Evolutionary conservation across 2,113 vertebrate species (phyloP).

Genomic region (Notothenia rossii): DNA sequence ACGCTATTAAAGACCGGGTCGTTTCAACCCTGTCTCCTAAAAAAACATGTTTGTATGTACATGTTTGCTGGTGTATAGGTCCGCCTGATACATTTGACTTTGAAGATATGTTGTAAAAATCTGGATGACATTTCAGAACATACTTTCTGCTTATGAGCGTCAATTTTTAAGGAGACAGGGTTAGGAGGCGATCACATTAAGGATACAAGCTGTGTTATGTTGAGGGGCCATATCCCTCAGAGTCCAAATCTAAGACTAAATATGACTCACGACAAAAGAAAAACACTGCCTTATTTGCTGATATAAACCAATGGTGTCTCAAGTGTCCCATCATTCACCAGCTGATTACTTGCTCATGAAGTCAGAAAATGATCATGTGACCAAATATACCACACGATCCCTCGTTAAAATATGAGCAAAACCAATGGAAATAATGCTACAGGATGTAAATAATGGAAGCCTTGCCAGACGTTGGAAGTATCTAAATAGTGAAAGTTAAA

Average conservation of each 20-base stretch:
- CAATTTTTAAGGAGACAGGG: constrained; percentile 6
- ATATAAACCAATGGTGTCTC: not conserved
- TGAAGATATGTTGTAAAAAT: not conserved
- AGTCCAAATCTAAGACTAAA: not conserved
- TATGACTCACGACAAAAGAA: not conserved
- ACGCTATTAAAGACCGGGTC: not conserved
- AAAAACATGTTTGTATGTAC: constrained; percentile 5
- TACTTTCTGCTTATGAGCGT: not conserved
- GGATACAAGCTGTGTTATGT: not conserved
- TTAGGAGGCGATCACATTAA: not conserved
- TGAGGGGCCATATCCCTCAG: not conserved
- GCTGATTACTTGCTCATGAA: not conserved
- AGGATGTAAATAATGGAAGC: constrained; percentile 44
- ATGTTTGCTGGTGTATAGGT: not conserved
- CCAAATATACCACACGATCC: constrained; percentile 16
- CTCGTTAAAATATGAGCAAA: constrained; percentile 5
- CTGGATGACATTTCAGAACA: not conserved
- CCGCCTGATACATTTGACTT: not conserved
- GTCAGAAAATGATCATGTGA: not conserved
- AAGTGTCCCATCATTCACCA: not conserved
- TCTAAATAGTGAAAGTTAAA: constrained; percentile 1
- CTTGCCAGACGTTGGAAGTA: not conserved
- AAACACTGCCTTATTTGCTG: constrained; percentile 17
- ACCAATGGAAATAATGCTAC: constrained; percentile 9
- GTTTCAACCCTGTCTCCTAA: constrained; percentile 20